Conservation (phyloP, 2,888 invertebrate genomes). For the Lissocephala sabroskyi region DNA sequence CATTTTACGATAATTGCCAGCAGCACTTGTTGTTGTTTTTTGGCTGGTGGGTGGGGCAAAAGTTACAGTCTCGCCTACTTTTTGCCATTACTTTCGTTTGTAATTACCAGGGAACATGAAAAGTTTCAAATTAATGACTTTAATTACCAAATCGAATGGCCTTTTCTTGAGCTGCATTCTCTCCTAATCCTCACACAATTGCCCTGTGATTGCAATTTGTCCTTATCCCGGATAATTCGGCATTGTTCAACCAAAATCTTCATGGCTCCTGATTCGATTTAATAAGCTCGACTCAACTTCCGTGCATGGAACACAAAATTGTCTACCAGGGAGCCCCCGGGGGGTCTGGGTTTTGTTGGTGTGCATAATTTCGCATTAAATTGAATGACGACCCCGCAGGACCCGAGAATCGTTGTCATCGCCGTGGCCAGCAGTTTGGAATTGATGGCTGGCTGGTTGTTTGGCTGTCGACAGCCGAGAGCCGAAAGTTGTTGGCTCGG, state of each 20-base stretch:
- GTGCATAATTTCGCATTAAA: conserved; percentile 27
- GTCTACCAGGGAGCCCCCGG: conserved; percentile 1
- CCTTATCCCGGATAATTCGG: too few relatives aligned
- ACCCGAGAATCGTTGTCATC: background rate
- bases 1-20: too few relatives aligned
- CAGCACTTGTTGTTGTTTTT: too few relatives aligned
- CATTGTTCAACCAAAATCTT: too few relatives aligned
- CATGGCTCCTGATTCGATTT: too few relatives aligned
- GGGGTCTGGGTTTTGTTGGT: conserved; percentile 14
- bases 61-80: background rate
- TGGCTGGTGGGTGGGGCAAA: too few relatives aligned
- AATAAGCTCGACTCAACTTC: too few relatives aligned
- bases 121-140: conserved; percentile 13
- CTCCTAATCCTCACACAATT: too few relatives aligned
- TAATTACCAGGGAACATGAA: background rate
- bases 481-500: too few relatives aligned
- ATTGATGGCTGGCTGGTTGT: conserved; percentile 3
- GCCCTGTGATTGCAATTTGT: too few relatives aligned
- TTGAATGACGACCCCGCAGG: conserved; percentile 3
- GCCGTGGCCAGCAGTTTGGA: background rate
- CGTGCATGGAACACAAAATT: too few relatives aligned
- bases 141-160: conserved; percentile 13
- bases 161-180: background rate
- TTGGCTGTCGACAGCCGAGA: too few relatives aligned
- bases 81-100: background rate